Evolutionary conservation across 2,888 invertebrate species (phyloP).

Genomic region (Halictus ligatus): DNA sequence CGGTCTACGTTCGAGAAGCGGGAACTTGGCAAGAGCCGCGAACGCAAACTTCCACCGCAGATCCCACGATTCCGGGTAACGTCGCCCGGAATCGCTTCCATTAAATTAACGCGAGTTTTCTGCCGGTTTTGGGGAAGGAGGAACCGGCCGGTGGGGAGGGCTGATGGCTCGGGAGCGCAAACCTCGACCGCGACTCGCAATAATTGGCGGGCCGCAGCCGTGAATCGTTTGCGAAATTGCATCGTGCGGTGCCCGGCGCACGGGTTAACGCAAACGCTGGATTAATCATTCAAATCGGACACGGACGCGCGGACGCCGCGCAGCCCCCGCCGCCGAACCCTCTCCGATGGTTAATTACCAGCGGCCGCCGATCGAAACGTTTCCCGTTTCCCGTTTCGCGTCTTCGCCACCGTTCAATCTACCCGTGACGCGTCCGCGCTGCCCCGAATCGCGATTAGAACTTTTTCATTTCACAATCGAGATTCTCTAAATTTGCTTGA

Average conservation of each 20-base stretch:
- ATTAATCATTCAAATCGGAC: constrained; percentile 64
- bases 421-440: neutral
- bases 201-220: constrained; percentile 57
- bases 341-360: constrained; percentile 47
- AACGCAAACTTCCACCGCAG: constrained; percentile 12
- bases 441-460: neutral
- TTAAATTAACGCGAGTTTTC: constrained; percentile 34
- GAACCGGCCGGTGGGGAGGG: neutral
- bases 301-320: constrained; percentile 16
- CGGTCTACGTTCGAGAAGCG: neutral
- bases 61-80: neutral
- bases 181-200: constrained; percentile 47
- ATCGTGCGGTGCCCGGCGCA: constrained; percentile 28
- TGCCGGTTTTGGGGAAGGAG: neutral
- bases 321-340: constrained; percentile 3
- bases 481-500: neutral
- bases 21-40: neutral
- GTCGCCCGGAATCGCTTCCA: constrained; percentile 1
- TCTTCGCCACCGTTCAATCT: neutral
- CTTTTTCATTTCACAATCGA: neutral
- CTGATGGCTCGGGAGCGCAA: constrained; percentile 8
- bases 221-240: constrained; percentile 55
- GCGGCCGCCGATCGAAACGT: constrained; percentile 22
- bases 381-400: neutral
- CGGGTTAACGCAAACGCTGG: constrained; percentile 55